phyloP scores from a whole-genome alignment of 2,797 vertebrate genomes.

The Amazonetta brasiliensis region DNA sequence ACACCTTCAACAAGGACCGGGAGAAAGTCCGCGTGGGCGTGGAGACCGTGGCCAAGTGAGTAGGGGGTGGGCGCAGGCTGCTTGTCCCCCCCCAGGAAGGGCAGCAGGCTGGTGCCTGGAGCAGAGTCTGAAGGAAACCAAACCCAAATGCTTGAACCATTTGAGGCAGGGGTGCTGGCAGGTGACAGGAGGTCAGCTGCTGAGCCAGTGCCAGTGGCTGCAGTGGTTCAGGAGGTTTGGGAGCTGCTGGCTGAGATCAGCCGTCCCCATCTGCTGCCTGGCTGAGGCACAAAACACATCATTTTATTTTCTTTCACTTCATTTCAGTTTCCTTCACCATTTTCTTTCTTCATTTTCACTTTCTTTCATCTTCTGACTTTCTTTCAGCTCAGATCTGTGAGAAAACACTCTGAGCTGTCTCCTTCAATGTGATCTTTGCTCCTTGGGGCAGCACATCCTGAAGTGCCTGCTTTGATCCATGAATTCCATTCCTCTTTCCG shows the following conservation, averaged over 20 bases:
- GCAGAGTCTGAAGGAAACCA: neutral
- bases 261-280: neutral
- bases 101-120: too few relatives aligned
- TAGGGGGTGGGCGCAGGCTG: accelerated
- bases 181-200: neutral
- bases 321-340: too few relatives aligned
- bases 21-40: constrained; percentile 90
- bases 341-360: too few relatives aligned
- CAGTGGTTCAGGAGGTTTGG: neutral
- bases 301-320: neutral
- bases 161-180: neutral
- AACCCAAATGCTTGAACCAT: accelerated
- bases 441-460: neutral
- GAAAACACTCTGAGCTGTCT: neutral
- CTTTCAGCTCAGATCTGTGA: neutral
- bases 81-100: neutral
- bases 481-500: neutral
- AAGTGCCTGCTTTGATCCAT: neutral
- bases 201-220: neutral
- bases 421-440: neutral
- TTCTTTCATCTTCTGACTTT: too few relatives aligned
- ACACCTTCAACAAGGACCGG: constrained; percentile 93
- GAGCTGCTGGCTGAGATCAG: neutral
- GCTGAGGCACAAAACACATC: neutral
- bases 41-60: constrained; percentile 95